Evolutionary conservation across 2,888 invertebrate genomes (phyloP).

Genomic region (Tetrapedia diversipes): DNA sequence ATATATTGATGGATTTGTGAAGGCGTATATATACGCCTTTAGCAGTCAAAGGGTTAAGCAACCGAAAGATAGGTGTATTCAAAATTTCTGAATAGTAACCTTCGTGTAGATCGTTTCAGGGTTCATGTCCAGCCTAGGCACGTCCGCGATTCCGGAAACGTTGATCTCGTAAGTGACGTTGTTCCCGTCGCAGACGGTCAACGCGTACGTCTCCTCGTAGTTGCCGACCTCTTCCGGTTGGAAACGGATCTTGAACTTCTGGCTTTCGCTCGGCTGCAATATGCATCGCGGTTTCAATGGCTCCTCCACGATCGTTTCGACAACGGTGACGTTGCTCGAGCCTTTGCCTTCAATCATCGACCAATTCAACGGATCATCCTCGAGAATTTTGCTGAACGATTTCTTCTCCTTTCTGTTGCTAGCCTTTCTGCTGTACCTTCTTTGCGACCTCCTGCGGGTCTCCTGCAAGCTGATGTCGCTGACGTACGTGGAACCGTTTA

Average conservation of each 20-base stretch:
- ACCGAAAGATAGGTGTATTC: too few species aligned
- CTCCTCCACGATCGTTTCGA: slow-evolving; percentile 51
- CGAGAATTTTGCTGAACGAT: slow-evolving; percentile 9
- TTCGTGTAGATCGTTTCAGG: slow-evolving; percentile 71
- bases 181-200: slow-evolving; percentile 66
- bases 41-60: too few species aligned
- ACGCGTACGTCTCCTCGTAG: slow-evolving; percentile 64
- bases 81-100: too few species aligned
- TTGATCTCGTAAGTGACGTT: slow-evolving; percentile 63
- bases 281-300: slow-evolving; percentile 68
- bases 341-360: slow-evolving; percentile 27
- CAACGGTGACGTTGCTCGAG: background rate
- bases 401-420: slow-evolving; percentile 12
- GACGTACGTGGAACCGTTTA: slow-evolving; percentile 5
- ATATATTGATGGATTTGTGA: too few species aligned
- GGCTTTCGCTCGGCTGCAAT: slow-evolving; percentile 70
- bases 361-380: slow-evolving; percentile 30
- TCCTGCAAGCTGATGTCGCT: slow-evolving; percentile 22
- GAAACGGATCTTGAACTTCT: slow-evolving; percentile 71
- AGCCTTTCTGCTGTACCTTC: background rate
- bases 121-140: slow-evolving; percentile 73
- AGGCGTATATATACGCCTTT: too few species aligned
- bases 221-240: slow-evolving; percentile 67
- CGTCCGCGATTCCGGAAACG: slow-evolving; percentile 68
- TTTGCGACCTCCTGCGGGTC: background rate